These are phyloP conservation scores for Nasonia vitripennis DNA, from an alignment of 1,140 invertebrate genomes.

Conservation along the genomic window DNA sequence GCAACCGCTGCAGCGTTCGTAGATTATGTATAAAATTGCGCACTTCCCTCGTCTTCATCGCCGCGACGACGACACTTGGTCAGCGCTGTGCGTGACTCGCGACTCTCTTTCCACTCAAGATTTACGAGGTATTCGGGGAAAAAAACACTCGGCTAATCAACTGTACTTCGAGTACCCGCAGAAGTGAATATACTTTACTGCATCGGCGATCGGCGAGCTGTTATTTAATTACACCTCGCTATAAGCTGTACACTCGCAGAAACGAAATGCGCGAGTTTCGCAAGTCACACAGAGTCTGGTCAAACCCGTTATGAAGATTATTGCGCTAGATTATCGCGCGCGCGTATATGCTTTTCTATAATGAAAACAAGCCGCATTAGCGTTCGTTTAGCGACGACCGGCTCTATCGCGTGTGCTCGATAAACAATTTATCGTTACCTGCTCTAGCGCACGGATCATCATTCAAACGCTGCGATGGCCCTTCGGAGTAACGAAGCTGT, in stretches of 20 bases:
- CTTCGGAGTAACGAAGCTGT: not conserved
- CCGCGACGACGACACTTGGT: not conserved
- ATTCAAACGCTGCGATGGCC: not conserved
- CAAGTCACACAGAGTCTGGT: not conserved
- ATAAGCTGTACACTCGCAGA: too few relatives aligned
- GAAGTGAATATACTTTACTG: too few relatives aligned
- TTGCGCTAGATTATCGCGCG: not conserved
- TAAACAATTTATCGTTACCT: not conserved
- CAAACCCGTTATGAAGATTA: not conserved
- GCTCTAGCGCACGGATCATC: not conserved
- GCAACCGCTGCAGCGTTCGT: not conserved
- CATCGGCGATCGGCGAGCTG: too few relatives aligned
- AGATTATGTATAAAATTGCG: not conserved
- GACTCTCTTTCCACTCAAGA: too few relatives aligned
- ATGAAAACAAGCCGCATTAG: not conserved
- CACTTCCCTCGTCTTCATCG: not conserved
- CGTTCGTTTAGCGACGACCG: too few relatives aligned
- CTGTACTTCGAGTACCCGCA: too few relatives aligned
- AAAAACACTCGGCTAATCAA: too few relatives aligned
- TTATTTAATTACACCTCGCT: not conserved
- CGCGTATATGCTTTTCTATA: not conserved
- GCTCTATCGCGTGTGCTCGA: not conserved
- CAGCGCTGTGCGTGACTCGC: not conserved
- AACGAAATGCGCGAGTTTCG: not conserved
- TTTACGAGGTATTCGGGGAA: too few relatives aligned